Conservation (phyloP, 2,888 invertebrate species). For the Perdita meconis region DNA sequence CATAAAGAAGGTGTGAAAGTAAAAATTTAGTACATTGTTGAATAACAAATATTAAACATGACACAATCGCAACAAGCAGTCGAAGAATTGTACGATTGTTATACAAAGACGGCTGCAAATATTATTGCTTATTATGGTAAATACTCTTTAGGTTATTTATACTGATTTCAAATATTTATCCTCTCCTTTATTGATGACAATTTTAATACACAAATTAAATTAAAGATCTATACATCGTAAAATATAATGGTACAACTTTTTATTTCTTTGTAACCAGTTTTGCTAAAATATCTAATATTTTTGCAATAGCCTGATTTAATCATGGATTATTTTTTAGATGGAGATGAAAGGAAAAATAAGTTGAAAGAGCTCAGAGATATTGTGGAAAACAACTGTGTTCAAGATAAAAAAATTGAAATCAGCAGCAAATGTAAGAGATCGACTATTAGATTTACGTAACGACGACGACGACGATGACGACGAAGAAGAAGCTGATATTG, state of each 20-base stretch:
- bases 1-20: not conserved
- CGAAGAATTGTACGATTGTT: conserved; percentile 64
- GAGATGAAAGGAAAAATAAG: conserved; percentile 57
- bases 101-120: conserved; percentile 74
- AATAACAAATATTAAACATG: conserved; percentile 37
- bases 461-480: not conserved
- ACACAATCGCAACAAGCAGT: conserved; percentile 30
- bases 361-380: conserved; percentile 65
- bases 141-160: conserved; percentile 44
- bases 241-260: no score
- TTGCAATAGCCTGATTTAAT: no score
- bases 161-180: not conserved
- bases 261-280: no score
- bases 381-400: conserved; percentile 62
- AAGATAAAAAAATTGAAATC: conserved; percentile 61
- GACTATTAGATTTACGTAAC: not conserved
- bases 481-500: conserved; percentile 4
- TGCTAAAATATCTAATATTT: not conserved
- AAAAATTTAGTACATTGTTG: not conserved
- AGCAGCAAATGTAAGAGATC: conserved; percentile 36
- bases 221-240: not conserved
- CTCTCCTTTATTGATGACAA: not conserved
- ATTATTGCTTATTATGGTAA: conserved; percentile 74
- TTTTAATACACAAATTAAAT: not conserved
- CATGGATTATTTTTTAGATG: no score